These are phyloP conservation scores for Neotoma lepida DNA, from an alignment of 2,113 vertebrate genomes.

Conservation along the genomic window DNA sequence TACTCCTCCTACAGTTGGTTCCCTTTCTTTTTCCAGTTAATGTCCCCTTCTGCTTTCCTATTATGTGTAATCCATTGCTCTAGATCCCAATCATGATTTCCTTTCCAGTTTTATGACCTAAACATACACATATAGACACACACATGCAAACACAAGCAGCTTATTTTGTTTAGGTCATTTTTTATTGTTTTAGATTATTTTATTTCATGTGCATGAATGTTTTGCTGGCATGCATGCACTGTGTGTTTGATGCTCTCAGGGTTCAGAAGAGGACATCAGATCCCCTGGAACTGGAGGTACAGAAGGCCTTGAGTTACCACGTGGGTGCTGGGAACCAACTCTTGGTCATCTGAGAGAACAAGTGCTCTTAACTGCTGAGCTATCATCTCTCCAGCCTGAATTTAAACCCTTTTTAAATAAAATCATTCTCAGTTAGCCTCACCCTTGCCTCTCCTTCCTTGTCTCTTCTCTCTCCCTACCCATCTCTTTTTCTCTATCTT, in stretches of 20 bases:
- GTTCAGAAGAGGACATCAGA: background rate
- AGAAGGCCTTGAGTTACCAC: background rate
- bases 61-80: background rate
- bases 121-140: background rate
- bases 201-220: background rate
- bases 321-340: background rate
- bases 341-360: background rate
- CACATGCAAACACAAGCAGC: background rate
- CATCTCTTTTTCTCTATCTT: background rate
- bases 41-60: background rate
- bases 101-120: background rate
- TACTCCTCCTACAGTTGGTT: too few species aligned
- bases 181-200: background rate
- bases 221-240: background rate
- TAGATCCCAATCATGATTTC: background rate
- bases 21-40: background rate
- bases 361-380: background rate
- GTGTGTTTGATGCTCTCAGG: background rate
- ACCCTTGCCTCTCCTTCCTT: rapidly evolving
- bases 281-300: background rate
- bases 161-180: background rate
- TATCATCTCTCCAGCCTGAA: background rate
- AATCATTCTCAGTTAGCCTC: background rate
- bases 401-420: background rate
- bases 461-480: background rate